Evolutionary conservation across 2,797 vertebrate species (phyloP).

Genomic region (Diglossa cyanea): DNA sequence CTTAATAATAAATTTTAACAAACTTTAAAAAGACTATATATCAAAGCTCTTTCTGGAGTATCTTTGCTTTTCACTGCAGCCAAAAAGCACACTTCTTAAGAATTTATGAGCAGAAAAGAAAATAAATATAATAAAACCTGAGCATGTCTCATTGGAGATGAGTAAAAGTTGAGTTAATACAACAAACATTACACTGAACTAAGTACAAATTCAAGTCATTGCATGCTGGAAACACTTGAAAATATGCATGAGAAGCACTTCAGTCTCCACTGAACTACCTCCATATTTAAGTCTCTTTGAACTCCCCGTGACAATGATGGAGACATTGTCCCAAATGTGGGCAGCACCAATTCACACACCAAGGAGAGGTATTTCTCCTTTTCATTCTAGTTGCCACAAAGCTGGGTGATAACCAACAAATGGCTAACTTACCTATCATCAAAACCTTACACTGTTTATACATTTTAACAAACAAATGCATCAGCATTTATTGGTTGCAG

Average conservation of each 20-base stretch:
- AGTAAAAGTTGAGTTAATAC: background rate
- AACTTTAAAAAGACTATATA: background rate
- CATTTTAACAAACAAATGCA: background rate
- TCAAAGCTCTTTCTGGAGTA: background rate
- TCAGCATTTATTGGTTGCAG: background rate
- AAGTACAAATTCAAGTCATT: background rate
- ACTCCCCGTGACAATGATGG: background rate
- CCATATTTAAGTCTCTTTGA: background rate
- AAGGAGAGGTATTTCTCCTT: background rate
- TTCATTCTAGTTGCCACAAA: background rate
- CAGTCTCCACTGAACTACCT: background rate
- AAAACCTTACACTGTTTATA: background rate
- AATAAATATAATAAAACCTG: background rate
- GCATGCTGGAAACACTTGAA: background rate
- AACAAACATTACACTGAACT: background rate
- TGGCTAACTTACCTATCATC: background rate
- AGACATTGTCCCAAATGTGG: no score
- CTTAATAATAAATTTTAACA: background rate
- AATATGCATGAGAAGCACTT: fast-evolving
- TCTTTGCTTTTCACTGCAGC: background rate
- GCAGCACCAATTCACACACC: background rate
- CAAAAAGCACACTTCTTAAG: background rate
- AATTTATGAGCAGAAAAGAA: background rate
- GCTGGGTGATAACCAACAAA: background rate
- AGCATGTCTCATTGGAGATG: background rate